Conservation (phyloP, 2,888 invertebrate species). For the Protodeltote pygarga region DNA sequence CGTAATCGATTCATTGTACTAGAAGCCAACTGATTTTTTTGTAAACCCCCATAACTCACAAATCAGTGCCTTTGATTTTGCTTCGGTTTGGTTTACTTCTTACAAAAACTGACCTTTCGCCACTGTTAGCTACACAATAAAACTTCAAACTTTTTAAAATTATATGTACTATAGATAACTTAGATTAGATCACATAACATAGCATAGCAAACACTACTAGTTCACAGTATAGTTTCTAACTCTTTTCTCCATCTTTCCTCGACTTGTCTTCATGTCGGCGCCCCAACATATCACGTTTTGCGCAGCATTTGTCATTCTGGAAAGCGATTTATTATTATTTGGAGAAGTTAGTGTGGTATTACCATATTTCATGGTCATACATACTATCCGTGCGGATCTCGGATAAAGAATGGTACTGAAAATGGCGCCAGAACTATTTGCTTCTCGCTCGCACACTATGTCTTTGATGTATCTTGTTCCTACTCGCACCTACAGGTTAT, state of each 20-base stretch:
- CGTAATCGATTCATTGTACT: no score
- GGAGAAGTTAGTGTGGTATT: no score
- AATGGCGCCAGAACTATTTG: no score
- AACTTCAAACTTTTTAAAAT: conserved; percentile 24
- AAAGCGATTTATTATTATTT: no score
- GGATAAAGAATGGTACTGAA: no score
- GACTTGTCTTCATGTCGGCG: conserved; percentile 62
- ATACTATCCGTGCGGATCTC: conserved; percentile 21
- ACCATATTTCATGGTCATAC: neutral
- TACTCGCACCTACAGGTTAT: no score
- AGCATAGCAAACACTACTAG: conserved; percentile 31
- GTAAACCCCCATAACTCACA: no score
- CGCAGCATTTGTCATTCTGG: conserved; percentile 64
- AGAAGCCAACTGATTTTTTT: no score
- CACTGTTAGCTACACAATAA: neutral
- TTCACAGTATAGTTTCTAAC: conserved; percentile 51
- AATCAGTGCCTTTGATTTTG: no score
- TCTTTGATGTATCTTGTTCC: no score
- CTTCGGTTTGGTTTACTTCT: neutral
- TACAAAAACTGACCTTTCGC: no score
- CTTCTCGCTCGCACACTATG: no score
- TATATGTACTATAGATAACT: conserved; percentile 52
- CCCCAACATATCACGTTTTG: conserved; percentile 69
- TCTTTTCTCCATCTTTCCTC: conserved; percentile 67
- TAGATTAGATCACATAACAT: conserved; percentile 51